These are phyloP conservation scores for Halictus quadricinctus DNA, from an alignment of 2,888 invertebrate genomes.

Conservation along the genomic window DNA sequence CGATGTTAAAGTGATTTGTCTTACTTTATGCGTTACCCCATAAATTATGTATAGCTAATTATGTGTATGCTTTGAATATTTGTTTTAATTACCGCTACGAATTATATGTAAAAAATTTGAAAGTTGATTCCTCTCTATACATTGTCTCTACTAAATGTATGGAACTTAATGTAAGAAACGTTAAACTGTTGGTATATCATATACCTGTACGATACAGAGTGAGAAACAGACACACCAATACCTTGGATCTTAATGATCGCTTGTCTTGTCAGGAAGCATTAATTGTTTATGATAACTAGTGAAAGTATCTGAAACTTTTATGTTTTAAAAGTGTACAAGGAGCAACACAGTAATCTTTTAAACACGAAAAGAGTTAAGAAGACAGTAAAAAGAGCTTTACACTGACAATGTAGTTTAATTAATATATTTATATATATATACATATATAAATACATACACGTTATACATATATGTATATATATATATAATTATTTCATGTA, in stretches of 20 bases:
- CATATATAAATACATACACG: neutral
- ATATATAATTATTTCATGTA: slow-evolving; percentile 34
- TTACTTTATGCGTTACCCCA: slow-evolving; percentile 62
- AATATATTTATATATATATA: neutral
- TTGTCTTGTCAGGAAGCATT: slow-evolving; percentile 32
- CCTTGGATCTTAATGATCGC: slow-evolving; percentile 73
- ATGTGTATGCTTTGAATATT: slow-evolving; percentile 65
- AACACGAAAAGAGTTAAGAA: neutral
- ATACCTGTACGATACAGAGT: slow-evolving; percentile 65
- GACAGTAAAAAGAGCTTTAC: slow-evolving; percentile 18
- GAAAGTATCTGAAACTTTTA: slow-evolving; percentile 31
- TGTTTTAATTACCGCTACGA: slow-evolving; percentile 61
- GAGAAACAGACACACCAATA: slow-evolving; percentile 71
- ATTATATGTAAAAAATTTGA: slow-evolving; percentile 61
- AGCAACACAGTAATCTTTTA: slow-evolving; percentile 17
- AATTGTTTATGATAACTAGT: neutral
- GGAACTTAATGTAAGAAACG: slow-evolving; percentile 63
- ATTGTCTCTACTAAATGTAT: slow-evolving; percentile 66
- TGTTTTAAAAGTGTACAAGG: slow-evolving; percentile 22
- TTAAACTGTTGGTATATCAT: slow-evolving; percentile 59
- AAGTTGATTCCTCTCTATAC: slow-evolving; percentile 64
- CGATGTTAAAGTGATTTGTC: slow-evolving; percentile 58
- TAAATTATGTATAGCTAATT: slow-evolving; percentile 65
- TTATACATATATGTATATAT: neutral
- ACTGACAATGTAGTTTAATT: slow-evolving; percentile 32